phyloP scores from a whole-genome alignment of 2,888 invertebrate genomes.

The Drosophila basisetae region DNA sequence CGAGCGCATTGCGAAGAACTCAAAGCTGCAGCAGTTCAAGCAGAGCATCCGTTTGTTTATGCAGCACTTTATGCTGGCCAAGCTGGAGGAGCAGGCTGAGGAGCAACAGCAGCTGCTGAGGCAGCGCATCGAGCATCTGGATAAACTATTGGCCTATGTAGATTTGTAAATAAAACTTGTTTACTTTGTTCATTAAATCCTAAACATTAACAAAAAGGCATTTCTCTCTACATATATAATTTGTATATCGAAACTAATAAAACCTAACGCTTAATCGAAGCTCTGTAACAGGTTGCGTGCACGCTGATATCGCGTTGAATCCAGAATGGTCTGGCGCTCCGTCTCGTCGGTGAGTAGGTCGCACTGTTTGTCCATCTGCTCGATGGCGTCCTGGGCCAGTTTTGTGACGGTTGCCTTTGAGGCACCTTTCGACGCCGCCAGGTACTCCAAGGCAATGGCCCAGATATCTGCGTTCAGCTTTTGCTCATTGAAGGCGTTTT shows the following conservation, averaged over 20 bases:
- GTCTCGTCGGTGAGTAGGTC: slow-evolving; percentile 62
- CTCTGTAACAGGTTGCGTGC: slow-evolving; percentile 83
- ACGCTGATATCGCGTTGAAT: slow-evolving; percentile 81
- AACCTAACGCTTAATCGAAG: slow-evolving; percentile 68
- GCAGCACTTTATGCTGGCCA: slow-evolving; percentile 92
- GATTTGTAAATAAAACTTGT: slow-evolving; percentile 67
- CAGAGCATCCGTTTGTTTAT: slow-evolving; percentile 94
- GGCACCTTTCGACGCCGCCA: slow-evolving; percentile 89
- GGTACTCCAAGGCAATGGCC: slow-evolving; percentile 89
- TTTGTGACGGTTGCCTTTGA: slow-evolving; percentile 88
- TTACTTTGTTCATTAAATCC: slow-evolving; percentile 35
- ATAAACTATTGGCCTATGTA: slow-evolving; percentile 87
- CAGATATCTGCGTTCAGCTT: slow-evolving; percentile 88
- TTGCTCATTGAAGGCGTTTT: slow-evolving; percentile 88
- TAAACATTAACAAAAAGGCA: slow-evolving; percentile 57
- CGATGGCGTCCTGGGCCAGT: slow-evolving; percentile 88
- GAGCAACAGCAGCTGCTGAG: slow-evolving; percentile 86
- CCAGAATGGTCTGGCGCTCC: slow-evolving; percentile 60
- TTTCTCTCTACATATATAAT: slow-evolving; percentile 18
- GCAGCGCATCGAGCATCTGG: slow-evolving; percentile 88
- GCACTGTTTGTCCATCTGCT: slow-evolving; percentile 86
- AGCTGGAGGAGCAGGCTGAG: slow-evolving; percentile 73
- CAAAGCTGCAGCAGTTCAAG: slow-evolving; percentile 91
- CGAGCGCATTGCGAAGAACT: slow-evolving; percentile 89
- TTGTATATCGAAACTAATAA: slow-evolving; percentile 11